phyloP scores from a whole-genome alignment of 2,113 vertebrate genomes.

The Microcebus jonahi region DNA sequence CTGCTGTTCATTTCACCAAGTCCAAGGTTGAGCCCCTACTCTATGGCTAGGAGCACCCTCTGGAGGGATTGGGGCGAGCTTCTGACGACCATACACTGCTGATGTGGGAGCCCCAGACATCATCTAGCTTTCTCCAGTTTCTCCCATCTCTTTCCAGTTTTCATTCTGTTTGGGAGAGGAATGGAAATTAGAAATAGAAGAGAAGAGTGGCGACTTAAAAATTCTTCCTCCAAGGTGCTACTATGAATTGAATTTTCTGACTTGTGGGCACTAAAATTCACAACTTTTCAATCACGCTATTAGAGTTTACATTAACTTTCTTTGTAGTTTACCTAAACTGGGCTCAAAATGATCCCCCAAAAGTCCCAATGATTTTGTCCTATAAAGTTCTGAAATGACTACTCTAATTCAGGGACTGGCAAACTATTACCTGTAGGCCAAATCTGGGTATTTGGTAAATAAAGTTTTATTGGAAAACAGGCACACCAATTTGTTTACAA shows the following conservation, averaged over 20 bases:
- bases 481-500: not conserved
- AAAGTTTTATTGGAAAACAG: not conserved
- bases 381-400: not conserved
- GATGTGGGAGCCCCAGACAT: not conserved
- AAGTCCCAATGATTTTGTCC: not conserved
- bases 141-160: not conserved
- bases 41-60: not conserved
- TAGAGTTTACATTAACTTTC: not conserved
- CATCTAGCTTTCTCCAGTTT: not conserved
- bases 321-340: constrained; percentile 11
- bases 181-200: not conserved
- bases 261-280: not conserved
- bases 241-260: not conserved
- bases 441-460: not conserved
- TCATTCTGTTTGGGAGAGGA: not conserved
- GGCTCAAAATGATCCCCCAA: not conserved
- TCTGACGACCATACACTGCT: not conserved
- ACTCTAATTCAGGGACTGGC: not conserved
- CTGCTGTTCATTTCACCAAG: not conserved
- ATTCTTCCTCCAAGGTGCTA: not conserved
- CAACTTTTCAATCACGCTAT: not conserved
- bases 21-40: not conserved
- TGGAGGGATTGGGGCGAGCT: not conserved
- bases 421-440: not conserved
- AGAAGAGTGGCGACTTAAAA: not conserved